These are phyloP conservation scores for Zaprionus camerounensis DNA, from an alignment of 1,140 invertebrate genomes.

Conservation along the genomic window DNA sequence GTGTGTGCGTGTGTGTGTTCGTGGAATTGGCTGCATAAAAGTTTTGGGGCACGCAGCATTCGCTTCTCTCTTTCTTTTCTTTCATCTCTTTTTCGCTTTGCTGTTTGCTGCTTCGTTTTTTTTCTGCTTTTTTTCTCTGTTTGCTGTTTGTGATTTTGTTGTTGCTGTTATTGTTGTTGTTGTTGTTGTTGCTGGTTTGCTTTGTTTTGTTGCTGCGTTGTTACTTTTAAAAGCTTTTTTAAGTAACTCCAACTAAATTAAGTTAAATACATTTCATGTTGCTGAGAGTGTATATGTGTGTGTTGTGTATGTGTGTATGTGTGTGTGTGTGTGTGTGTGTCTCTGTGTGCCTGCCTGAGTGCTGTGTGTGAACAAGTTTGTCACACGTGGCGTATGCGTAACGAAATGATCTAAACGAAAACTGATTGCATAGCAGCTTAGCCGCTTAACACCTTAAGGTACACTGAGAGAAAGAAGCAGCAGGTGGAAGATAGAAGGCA, in stretches of 20 bases:
- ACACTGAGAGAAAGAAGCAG: background rate
- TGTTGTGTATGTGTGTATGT: too few species aligned
- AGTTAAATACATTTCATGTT: conserved; percentile 70
- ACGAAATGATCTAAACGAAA: conserved; percentile 8
- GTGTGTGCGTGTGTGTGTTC: background rate
- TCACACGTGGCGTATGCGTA: conserved; percentile 50
- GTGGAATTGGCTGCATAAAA: conserved; percentile 33
- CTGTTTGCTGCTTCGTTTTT: too few species aligned
- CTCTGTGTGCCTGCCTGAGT: background rate
- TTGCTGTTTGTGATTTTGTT: conserved; percentile 34
- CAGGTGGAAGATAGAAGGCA: background rate
- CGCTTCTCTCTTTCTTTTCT: background rate
- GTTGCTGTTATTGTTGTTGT: conserved; percentile 23
- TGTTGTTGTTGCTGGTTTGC: conserved; percentile 27
- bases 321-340: too few species aligned
- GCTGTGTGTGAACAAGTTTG: background rate
- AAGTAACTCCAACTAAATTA: conserved; percentile 80
- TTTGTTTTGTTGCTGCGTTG: conserved; percentile 36
- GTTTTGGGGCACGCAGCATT: conserved; percentile 28
- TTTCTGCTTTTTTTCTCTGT: background rate
- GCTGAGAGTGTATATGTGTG: background rate
- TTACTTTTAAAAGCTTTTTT: conserved; percentile 81
- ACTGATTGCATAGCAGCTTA: background rate
- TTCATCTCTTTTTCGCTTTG: background rate
- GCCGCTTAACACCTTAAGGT: background rate